Evolutionary conservation across 2,797 vertebrate species (phyloP).

Genomic region (Ispidina picta): DNA sequence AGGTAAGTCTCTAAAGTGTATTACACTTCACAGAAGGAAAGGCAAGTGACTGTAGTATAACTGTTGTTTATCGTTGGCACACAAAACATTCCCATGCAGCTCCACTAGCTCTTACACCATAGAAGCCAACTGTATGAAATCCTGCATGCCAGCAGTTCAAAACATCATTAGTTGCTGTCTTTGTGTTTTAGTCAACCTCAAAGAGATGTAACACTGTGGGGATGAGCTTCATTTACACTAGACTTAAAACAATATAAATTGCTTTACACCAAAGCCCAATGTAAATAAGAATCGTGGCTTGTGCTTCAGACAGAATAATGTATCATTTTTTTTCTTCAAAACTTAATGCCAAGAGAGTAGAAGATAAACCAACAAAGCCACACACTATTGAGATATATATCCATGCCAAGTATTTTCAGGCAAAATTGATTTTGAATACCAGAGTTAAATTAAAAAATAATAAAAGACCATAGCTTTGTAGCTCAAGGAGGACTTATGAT

Average conservation of each 20-base stretch:
- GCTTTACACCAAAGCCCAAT: neutral
- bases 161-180: neutral
- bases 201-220: neutral
- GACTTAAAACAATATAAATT: neutral
- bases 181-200: neutral
- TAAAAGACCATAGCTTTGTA: neutral
- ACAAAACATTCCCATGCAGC: neutral
- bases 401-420: neutral
- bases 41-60: neutral
- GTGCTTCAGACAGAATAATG: neutral
- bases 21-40: neutral
- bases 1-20: neutral
- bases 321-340: neutral
- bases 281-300: neutral
- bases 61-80: neutral
- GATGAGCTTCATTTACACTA: neutral
- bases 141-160: neutral
- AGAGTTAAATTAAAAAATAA: neutral
- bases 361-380: neutral
- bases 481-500: neutral
- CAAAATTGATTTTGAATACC: neutral
- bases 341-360: neutral
- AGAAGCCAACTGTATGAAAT: neutral
- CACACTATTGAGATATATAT: neutral
- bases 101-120: neutral